These are phyloP conservation scores for Polydrusus tereticollis DNA, from an alignment of 2,888 invertebrate genomes.

Conservation along the genomic window DNA sequence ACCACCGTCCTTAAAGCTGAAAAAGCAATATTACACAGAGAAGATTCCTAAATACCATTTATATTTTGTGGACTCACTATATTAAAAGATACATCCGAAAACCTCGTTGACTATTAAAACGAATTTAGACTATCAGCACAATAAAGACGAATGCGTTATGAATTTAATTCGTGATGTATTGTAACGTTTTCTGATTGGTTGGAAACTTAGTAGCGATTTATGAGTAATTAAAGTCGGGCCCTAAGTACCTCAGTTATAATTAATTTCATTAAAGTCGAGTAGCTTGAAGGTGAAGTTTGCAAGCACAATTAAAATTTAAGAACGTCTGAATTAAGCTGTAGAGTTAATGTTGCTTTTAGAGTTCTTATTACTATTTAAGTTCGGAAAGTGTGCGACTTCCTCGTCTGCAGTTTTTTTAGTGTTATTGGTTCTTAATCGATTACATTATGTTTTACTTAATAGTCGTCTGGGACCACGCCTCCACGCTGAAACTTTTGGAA, in stretches of 20 bases:
- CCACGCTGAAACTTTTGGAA: no score
- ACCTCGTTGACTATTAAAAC: background rate
- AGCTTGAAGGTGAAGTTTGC: slow-evolving; percentile 9
- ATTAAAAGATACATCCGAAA: no score
- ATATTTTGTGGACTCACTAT: no score
- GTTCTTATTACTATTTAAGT: slow-evolving; percentile 13
- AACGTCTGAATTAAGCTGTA: slow-evolving; percentile 7
- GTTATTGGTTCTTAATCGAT: no score
- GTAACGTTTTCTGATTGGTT: slow-evolving; percentile 23
- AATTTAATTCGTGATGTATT: slow-evolving; percentile 29
- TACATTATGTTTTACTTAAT: no score
- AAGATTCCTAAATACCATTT: no score
- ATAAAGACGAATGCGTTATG: slow-evolving; percentile 11
- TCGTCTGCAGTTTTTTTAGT: no score
- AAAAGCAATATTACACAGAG: background rate
- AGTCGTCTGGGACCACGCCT: no score
- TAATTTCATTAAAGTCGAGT: slow-evolving; percentile 22
- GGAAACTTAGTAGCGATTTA: slow-evolving; percentile 15
- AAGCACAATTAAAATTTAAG: slow-evolving; percentile 16
- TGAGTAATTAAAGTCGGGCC: slow-evolving; percentile 26
- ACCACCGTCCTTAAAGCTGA: no score
- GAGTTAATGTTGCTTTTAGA: slow-evolving; percentile 11
- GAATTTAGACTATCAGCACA: background rate
- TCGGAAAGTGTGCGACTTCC: background rate
- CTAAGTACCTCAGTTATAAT: slow-evolving; percentile 15